phyloP scores from a whole-genome alignment of 2,797 vertebrate genomes.

The Helicolenus hilgendorfi region DNA sequence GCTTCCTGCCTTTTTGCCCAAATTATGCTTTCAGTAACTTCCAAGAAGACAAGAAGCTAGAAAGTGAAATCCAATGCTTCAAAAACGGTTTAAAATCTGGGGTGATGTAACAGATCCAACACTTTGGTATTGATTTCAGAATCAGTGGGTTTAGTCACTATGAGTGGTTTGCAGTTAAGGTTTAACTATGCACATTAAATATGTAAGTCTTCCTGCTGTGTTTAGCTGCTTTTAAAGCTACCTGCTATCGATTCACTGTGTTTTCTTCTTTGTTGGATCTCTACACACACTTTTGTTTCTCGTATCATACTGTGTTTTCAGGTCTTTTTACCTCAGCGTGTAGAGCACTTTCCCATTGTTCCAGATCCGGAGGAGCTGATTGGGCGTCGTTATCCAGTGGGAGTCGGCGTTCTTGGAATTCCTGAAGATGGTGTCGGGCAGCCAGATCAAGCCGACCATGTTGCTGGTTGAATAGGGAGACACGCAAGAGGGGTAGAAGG shows the following conservation, averaged over 20 bases:
- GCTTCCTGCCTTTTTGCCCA: not conserved
- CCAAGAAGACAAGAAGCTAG: not conserved
- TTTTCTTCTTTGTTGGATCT: not conserved
- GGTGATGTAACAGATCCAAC: not conserved
- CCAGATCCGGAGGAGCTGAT: conserved; percentile 96
- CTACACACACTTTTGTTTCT: not conserved
- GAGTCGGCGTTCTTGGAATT: conserved; percentile 96
- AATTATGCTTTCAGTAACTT: not conserved
- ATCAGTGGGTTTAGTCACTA: not conserved
- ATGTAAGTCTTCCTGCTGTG: not conserved
- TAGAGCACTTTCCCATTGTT: conserved; percentile 96
- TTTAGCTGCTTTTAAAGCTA: not conserved
- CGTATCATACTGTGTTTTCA: not conserved
- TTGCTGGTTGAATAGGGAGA: conserved; percentile 86
- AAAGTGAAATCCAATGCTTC: not conserved
- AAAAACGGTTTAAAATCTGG: not conserved
- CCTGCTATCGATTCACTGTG: not conserved
- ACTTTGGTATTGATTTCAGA: not conserved
- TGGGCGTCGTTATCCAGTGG: conserved; percentile 97
- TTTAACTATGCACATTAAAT: not conserved
- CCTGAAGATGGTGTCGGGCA: conserved; percentile 96
- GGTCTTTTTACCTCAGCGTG: conserved; percentile 91
- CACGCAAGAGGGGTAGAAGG: not conserved
- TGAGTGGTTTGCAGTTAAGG: not conserved
- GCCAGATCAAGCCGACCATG: conserved; percentile 97